A percentile compares a stretch with the other conserved stretches of the same genome.
Evolutionary conservation across 2,888 invertebrate species (phyloP).

Genomic region (Lasioglossum calceatum): DNA sequence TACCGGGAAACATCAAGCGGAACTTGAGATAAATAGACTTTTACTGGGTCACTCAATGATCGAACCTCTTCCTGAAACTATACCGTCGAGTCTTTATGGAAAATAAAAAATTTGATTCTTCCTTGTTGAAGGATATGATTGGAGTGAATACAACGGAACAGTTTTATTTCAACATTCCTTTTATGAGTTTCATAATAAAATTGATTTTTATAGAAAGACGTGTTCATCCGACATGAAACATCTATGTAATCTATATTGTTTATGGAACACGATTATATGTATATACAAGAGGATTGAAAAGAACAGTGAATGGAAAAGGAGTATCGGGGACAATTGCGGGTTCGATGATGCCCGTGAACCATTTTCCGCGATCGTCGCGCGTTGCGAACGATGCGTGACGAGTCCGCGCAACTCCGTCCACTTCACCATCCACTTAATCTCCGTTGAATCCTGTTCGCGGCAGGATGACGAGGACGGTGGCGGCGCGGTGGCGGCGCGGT

Average conservation of each 20-base stretch:
- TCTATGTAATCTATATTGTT: too few species aligned
- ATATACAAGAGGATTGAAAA: background rate
- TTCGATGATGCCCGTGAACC: constrained; percentile 35
- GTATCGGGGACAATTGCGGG: constrained; percentile 3
- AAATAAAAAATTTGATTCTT: too few species aligned
- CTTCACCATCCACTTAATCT: constrained; percentile 32
- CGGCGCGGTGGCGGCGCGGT: background rate
- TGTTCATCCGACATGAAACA: too few species aligned
- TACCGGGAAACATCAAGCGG: background rate
- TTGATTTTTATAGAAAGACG: too few species aligned
- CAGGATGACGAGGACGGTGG: constrained; percentile 18
- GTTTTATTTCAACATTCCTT: too few species aligned
- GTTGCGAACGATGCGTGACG: constrained; percentile 43
- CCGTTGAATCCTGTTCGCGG: constrained; percentile 40
- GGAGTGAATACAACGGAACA: too few species aligned
- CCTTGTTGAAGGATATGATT: too few species aligned
- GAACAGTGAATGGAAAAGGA: background rate
- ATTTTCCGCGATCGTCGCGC: constrained; percentile 31
- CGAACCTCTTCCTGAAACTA: too few species aligned
- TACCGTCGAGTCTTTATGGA: too few species aligned
- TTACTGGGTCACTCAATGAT: background rate
- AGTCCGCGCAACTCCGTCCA: constrained; percentile 15
- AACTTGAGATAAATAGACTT: background rate
- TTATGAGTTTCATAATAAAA: background rate
- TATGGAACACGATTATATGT: too few species aligned